Conservation (phyloP, 1,140 invertebrate genomes). For the Heliconius hermathena region DNA sequence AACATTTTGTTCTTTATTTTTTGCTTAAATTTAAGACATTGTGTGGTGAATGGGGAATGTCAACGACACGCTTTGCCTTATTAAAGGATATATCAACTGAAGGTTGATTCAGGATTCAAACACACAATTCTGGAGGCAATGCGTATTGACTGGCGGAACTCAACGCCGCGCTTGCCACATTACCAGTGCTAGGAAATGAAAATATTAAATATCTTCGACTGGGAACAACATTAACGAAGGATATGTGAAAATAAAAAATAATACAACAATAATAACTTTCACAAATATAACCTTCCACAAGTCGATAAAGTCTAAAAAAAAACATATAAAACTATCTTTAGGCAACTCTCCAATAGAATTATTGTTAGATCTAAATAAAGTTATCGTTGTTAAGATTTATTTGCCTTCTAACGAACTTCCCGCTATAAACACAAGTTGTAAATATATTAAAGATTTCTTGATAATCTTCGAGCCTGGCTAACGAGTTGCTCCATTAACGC, state of each 20-base stretch:
- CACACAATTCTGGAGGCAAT: too few relatives aligned
- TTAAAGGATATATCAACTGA: too few relatives aligned
- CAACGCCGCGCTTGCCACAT: too few relatives aligned
- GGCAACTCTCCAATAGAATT: not conserved
- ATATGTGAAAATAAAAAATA: not conserved
- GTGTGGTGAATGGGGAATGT: too few relatives aligned
- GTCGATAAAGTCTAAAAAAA: not conserved
- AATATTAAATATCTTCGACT: too few relatives aligned
- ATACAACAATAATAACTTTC: not conserved
- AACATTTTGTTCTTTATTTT: too few relatives aligned
- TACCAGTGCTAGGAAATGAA: too few relatives aligned
- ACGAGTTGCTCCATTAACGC: conserved; percentile 65
- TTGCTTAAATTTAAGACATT: too few relatives aligned
- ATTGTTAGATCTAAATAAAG: not conserved
- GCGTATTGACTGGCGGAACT: too few relatives aligned
- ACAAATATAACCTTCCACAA: not conserved
- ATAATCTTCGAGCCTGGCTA: conserved; percentile 65
- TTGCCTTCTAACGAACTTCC: conserved; percentile 15
- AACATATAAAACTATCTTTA: not conserved
- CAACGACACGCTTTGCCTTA: too few relatives aligned
- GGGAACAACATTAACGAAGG: too few relatives aligned
- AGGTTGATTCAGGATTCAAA: too few relatives aligned
- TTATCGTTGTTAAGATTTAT: not conserved
- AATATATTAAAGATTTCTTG: conserved; percentile 61
- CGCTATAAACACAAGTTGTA: conserved; percentile 44